Base-by-base conservation (phyloP, 2,797 vertebrate genomes). In the Octomys mimax region DNA sequence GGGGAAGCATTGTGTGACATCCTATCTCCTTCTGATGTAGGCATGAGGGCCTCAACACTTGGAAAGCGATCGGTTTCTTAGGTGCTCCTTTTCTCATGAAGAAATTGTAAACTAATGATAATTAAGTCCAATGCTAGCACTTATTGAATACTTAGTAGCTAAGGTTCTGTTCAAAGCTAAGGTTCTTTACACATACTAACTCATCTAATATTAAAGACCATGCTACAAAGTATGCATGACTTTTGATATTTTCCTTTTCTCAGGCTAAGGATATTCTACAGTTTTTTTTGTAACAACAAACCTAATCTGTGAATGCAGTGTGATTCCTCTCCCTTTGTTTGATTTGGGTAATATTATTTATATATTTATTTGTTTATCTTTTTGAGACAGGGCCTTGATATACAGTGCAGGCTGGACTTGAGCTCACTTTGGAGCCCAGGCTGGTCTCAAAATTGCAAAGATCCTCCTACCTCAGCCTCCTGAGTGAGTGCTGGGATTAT, bases 41-140 rank as follows among this genome's bases (percentile, higher is more conserved):
- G 1, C 19, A 24, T 31, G 81, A 87, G 19, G 39, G 14, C 33
- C 36, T 42, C 6, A 46, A 73, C 49, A 46, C 8, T 16, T 75
- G 46, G n/a, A 75, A 92, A 68, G 24, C 13, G 13, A 57, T 70
- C 49, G 33, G 46, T 75, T 66, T 70, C 21, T 18, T 71, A 89
- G 75, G 16, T 2, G 81, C 57, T 86, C 46, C 49, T 4, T 90
- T 92, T 94, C 59, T 82, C 84, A 73, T 62, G 46, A 92, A 83
- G 10, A 61, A 87, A 22, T 57, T 52, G 19, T 13, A 22, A 66
- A 96, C 86, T 90, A 78, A 78, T n/a, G 81, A 82, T 46, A 77
- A 42, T 52, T 87, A 54, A 49, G 46, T 12, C n/a, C 81, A 87
- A 33, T 79, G 8, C 7, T 64, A 89, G 61, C 33, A 80, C 64